Percentiles rank a stretch among this genome's conserved stretches.
Conservation (phyloP, 2,113 vertebrate genomes). For the Cyanoramphus novaezelandiae region DNA sequence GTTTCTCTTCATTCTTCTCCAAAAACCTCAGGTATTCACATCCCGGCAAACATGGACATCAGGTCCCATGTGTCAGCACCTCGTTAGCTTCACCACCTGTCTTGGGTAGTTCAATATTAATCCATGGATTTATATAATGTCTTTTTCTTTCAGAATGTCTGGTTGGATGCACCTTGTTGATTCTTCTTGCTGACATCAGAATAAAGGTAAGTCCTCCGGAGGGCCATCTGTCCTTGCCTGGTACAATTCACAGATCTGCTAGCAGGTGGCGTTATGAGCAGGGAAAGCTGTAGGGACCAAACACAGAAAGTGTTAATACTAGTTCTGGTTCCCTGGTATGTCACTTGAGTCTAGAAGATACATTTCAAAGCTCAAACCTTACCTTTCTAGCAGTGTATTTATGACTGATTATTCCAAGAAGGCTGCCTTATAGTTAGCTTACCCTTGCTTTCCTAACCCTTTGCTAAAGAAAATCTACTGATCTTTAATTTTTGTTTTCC, state of each 20-base stretch:
- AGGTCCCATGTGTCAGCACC: accelerated
- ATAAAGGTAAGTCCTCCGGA: background rate
- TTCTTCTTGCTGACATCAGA: background rate
- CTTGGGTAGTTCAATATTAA: background rate
- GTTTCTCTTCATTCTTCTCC: background rate
- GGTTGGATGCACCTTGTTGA: background rate
- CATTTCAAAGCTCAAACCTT: background rate
- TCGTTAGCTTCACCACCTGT: background rate
- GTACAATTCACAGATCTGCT: constrained; percentile 26
- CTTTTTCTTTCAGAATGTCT: background rate
- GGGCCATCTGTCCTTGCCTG: background rate
- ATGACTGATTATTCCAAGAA: background rate
- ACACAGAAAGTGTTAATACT: background rate
- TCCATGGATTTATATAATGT: background rate
- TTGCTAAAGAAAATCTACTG: background rate
- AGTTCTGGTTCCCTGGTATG: background rate
- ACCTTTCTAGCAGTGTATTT: background rate
- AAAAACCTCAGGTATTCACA: background rate
- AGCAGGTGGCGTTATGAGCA: constrained; percentile 37
- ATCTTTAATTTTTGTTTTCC: background rate
- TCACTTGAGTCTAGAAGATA: background rate
- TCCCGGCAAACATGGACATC: background rate
- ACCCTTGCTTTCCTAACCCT: background rate
- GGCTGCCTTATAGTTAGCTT: background rate
- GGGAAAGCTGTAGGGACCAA: background rate